Conservation (phyloP, 2,113 vertebrate species). For the Ophthalmolycus amberensis region DNA sequence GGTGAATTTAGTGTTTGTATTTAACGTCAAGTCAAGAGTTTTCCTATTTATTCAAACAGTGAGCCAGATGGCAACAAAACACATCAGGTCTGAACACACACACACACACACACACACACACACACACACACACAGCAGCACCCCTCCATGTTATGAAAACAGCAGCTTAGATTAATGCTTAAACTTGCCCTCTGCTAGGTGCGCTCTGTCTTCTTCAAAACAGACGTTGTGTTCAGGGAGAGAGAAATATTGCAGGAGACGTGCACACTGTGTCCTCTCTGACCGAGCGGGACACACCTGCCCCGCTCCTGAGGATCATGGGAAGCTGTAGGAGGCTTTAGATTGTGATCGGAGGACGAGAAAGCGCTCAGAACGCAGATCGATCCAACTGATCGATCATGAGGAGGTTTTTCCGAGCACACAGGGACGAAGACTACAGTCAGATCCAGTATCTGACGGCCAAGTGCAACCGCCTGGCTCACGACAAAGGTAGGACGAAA, state of each 20-base stretch:
- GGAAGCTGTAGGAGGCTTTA: conserved; percentile 24
- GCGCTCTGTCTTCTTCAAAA: conserved; percentile 1
- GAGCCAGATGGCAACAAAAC: neutral
- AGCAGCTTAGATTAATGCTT: conserved; percentile 50
- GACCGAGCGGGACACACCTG: conserved; percentile 8
- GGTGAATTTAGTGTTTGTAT: conserved; percentile 5
- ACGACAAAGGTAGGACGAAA: conserved; percentile 75
- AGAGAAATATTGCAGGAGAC: conserved; percentile 16
- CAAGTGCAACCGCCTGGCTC: conserved; percentile 79
- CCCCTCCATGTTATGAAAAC: conserved; percentile 51
- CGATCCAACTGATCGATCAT: conserved; percentile 56
- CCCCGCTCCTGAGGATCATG: conserved; percentile 29
- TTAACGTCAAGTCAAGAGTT: neutral
- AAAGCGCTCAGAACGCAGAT: neutral
- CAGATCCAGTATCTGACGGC: conserved; percentile 84
- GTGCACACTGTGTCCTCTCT: conserved; percentile 20
- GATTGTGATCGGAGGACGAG: neutral
- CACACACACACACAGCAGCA: neutral
- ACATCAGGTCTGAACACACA: neutral
- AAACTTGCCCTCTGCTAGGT: conserved; percentile 37
- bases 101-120: neutral
- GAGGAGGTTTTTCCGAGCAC: conserved; percentile 79
- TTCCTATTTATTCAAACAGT: conserved; percentile 10
- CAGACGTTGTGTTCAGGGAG: neutral
- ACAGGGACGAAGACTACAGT: conserved; percentile 78